Evolutionary conservation across 2,797 vertebrate genomes (phyloP), one percentile per base, ranked within the genome.

Genomic region (Dendrocincla tyrannina): DNA sequence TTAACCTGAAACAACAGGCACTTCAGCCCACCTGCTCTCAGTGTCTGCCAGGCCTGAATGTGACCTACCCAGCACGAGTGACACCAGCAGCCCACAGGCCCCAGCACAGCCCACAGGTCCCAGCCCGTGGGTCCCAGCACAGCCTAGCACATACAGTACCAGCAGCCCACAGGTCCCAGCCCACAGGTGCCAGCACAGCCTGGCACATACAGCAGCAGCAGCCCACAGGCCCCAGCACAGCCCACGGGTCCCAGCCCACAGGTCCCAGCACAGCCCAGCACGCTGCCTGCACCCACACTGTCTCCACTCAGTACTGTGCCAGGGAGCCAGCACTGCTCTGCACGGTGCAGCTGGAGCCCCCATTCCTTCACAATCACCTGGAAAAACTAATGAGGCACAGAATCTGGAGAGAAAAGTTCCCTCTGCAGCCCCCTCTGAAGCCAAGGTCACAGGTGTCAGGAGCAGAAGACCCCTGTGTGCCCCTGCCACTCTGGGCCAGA

Each of bases 11-110:
- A 27, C 19, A 32, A 28, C 42, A 10, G 17, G 3, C 24, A 10
- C 4, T 0, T 27, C 53, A 8, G 49, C 14, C 7, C 0, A 0
- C 16, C 47, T 0, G 4, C 28, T 17, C 22, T 37, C 62, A 13
- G 15, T 9, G 0, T 1, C 25, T 20, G 72, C 41, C n/a, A 69
- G 30, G 25, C 8, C 50, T 20, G 19, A 30, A 18, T 1, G 17
- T 3, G 32, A 80, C 16, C 3, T 7, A 5, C 15, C 27, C 2
- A 1, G 50, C 24, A 33, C 0, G 1, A 1, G 4, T 9, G 9
- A 49, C 32, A 63, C 0, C 4, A 6, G 27, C 28, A 25, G 96
- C 74, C 74, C n/a, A 1, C 27, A 10, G 50, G 23, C 17, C 55
- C 22, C 55, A 33, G 35, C 15, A 18, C 7, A 53, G 62, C 67